Base-by-base conservation (phyloP, 2,888 invertebrate species). In the Ochlodes sylvanus region DNA sequence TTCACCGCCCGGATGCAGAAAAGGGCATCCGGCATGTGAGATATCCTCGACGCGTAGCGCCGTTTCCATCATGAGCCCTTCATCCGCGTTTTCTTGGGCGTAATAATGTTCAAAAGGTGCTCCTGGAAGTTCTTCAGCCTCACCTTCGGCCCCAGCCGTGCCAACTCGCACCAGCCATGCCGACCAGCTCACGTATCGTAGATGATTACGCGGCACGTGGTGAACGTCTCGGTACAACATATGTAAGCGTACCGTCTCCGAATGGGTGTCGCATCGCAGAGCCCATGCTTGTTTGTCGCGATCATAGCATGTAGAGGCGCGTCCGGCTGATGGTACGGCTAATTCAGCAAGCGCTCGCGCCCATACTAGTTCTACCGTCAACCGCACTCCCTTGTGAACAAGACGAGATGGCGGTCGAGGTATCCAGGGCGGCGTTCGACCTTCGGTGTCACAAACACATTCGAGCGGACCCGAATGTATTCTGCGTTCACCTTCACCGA, bases 11-110 rank as follows among this genome's bases (percentile, higher is more conserved):
- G 95, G 94, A 72, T 96, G 96, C 75, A 97, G 85, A 82, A 95
- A 97, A 56, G 95, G 94, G 84, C 96, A 95, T 65, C 94, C 94
- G 21, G 96, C 92, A 69, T 96, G 95, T 77, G 96, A 92, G 64
- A 95, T 88, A 88, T 97, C 96, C 81, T 95, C 95, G 27, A 97
- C 96, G 14, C 95, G 94, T 54, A 97, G 93, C 74, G 96, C 95
- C 6, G 97, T 97, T 84, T 96, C 96, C 95, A 97, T 96, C 85
- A 96, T 96, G 72, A 96, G 95, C 7, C 97, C 97, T 78, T 97
- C 97, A 82, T 97, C 97, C 0, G 94, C 94, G 67, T 94, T 96
- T 71, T 97, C 97, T 83, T 97, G 97, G 15, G 96, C 95, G 84
- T 97, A 97, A 84, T 97, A 97, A 77, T 96, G 96, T 76, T 95